phyloP scores from a whole-genome alignment of 2,113 vertebrate species.

The Alosa alosa region DNA sequence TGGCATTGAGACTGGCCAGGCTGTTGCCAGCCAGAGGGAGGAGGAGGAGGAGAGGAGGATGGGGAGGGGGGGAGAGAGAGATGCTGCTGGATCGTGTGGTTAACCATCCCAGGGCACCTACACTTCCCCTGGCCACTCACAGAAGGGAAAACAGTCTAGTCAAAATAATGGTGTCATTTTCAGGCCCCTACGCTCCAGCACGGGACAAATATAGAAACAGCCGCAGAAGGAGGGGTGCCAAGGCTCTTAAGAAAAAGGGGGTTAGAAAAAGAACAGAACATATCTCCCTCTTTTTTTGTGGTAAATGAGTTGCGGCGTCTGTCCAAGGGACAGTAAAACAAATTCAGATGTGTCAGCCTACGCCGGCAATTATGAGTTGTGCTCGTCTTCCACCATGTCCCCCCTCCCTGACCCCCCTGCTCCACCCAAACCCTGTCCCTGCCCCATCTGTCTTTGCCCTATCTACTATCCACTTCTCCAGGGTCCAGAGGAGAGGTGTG shows the following conservation, averaged over 20 bases:
- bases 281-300: constrained; percentile 35
- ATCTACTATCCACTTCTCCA: constrained; percentile 28
- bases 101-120: constrained; percentile 73
- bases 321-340: constrained; percentile 53
- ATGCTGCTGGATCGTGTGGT: constrained; percentile 45
- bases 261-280: constrained; percentile 65
- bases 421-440: constrained; percentile 36
- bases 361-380: constrained; percentile 66
- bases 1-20: not conserved
- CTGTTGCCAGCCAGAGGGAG: not conserved
- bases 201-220: constrained; percentile 70
- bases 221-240: constrained; percentile 56
- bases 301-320: constrained; percentile 39
- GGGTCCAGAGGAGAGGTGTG: constrained; percentile 31
- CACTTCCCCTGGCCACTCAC: constrained; percentile 61
- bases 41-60: not conserved
- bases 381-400: constrained; percentile 46
- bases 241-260: constrained; percentile 48
- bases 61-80: constrained; percentile 14
- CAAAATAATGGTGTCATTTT: constrained; percentile 81
- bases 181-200: constrained; percentile 62
- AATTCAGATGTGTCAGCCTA: constrained; percentile 71
- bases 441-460: constrained; percentile 20
- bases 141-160: constrained; percentile 77
- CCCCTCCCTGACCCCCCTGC: constrained; percentile 8